Evolutionary conservation across 2,113 vertebrate species (phyloP).

Genomic region (Peucedramus taeniatus): DNA sequence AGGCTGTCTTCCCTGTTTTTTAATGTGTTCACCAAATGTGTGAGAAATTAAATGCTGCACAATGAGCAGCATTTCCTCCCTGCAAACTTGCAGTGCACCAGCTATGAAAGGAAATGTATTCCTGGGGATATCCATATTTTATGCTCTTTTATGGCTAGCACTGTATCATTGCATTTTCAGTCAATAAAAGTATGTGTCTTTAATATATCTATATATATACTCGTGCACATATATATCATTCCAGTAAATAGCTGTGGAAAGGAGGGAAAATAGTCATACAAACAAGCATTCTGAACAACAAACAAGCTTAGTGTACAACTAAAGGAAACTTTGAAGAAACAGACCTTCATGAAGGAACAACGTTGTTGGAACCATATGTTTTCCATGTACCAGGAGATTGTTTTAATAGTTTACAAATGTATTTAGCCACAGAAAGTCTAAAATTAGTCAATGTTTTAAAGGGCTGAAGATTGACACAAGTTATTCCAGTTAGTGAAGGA

Average conservation of each 20-base stretch:
- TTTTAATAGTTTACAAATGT: conserved; percentile 69
- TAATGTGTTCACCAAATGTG: not conserved
- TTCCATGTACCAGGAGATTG: conserved; percentile 26
- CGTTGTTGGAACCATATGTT: conserved; percentile 66
- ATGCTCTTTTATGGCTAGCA: not conserved
- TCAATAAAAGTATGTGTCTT: not conserved
- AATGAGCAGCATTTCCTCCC: not conserved
- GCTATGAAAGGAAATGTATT: not conserved
- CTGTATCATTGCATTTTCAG: not conserved
- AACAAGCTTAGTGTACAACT: conserved; percentile 29
- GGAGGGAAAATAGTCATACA: conserved; percentile 22
- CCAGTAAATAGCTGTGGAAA: conserved; percentile 51
- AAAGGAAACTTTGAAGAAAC: conserved; percentile 49
- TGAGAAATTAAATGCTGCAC: not conserved
- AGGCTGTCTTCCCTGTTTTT: not conserved
- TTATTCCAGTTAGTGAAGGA: conserved; percentile 47
- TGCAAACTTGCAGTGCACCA: not conserved
- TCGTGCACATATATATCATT: not conserved
- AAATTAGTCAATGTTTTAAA: conserved; percentile 64
- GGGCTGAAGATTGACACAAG: conserved; percentile 51
- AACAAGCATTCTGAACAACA: conserved; percentile 32
- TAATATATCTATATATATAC: not conserved
- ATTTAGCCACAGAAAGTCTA: conserved; percentile 64
- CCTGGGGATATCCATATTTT: not conserved
- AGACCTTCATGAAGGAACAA: conserved; percentile 45